A percentile compares a stretch with the other conserved stretches of the same genome.
These are phyloP conservation scores for Apoderus coryli DNA, from an alignment of 2,888 invertebrate species.

Conservation along the genomic window DNA sequence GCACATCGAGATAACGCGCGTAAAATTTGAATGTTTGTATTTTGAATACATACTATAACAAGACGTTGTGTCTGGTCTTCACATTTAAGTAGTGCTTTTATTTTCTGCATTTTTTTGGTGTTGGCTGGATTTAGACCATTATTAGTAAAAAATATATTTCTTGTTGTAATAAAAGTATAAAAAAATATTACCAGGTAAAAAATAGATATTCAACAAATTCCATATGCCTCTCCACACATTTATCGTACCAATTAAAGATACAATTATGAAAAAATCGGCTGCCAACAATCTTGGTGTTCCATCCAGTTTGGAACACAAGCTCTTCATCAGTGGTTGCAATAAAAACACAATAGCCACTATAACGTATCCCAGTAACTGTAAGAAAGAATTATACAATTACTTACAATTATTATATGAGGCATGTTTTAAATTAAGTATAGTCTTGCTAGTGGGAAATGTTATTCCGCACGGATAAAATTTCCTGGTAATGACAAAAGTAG, in stretches of 20 bases:
- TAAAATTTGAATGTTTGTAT: too few relatives aligned
- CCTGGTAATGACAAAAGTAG: too few relatives aligned
- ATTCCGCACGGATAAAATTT: too few relatives aligned
- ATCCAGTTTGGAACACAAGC: constrained; percentile 50
- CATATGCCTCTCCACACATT: constrained; percentile 84
- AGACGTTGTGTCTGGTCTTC: too few relatives aligned
- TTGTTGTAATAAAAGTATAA: too few relatives aligned
- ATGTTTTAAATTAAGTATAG: not conserved
- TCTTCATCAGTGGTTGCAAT: constrained; percentile 58
- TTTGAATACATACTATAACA: too few relatives aligned
- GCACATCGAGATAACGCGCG: too few relatives aligned
- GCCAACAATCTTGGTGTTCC: constrained; percentile 53
- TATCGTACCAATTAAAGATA: constrained; percentile 67
- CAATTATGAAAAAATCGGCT: constrained; percentile 62
- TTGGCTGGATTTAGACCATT: too few relatives aligned
- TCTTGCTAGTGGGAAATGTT: too few relatives aligned
- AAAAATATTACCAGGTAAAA: constrained; percentile 49
- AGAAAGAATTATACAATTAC: constrained; percentile 14
- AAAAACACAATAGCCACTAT: constrained; percentile 58
- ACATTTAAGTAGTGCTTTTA: too few relatives aligned
- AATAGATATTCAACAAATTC: constrained; percentile 64
- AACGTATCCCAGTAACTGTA: constrained; percentile 58
- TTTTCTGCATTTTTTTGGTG: too few relatives aligned
- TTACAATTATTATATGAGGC: constrained; percentile 1
- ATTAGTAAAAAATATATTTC: too few relatives aligned